phyloP scores from a whole-genome alignment of 2,888 invertebrate genomes.

The Muschampia plurimacula region DNA sequence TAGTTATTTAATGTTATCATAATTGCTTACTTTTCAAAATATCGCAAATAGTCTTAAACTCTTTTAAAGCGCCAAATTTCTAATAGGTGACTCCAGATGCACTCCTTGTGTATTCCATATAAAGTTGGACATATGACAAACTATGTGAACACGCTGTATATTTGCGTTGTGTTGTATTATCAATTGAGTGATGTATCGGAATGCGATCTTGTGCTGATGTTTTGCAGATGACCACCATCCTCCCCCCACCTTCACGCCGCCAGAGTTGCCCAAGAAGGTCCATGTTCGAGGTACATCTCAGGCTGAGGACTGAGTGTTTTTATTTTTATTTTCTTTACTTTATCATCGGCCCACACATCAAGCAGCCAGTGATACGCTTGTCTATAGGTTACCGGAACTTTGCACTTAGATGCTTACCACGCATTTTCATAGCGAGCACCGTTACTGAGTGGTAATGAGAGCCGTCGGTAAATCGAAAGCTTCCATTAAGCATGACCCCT shows the following conservation, averaged over 20 bases:
- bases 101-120: conserved; percentile 43
- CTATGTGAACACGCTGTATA: conserved; percentile 63
- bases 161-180: conserved; percentile 71
- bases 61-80: neutral
- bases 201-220: conserved; percentile 89
- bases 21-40: neutral
- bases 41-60: neutral
- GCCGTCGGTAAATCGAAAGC: conserved; percentile 58
- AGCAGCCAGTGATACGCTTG: conserved; percentile 75
- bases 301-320: conserved; percentile 76
- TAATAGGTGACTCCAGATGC: conserved; percentile 62
- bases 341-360: conserved; percentile 80
- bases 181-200: conserved; percentile 81
- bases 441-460: conserved; percentile 52
- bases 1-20: neutral
- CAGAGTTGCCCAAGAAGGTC: conserved; percentile 99
- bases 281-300: conserved; percentile 95
- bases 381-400: conserved; percentile 69
- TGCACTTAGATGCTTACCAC: conserved; percentile 84
- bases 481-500: conserved; percentile 75
- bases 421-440: conserved; percentile 82
- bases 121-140: conserved; percentile 45
- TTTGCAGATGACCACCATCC: conserved; percentile 98
- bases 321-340: conserved; percentile 67
- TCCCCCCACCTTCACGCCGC: conserved; percentile 99